phyloP scores from a whole-genome alignment of 2,113 vertebrate species.

The Phycodurus eques region DNA sequence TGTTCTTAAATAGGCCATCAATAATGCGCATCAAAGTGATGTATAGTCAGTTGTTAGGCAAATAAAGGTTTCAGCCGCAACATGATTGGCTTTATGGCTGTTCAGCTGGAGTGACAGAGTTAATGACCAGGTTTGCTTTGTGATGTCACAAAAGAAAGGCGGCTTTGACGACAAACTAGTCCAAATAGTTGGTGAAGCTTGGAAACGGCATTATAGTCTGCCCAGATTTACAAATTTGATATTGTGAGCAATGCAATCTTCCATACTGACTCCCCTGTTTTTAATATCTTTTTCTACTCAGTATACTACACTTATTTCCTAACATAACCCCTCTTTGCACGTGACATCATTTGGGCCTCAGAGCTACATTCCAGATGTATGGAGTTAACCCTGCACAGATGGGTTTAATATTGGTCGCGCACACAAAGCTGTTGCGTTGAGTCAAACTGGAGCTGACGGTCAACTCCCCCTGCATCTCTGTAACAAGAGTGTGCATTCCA shows the following conservation, averaged over 20 bases:
- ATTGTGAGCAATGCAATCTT: not conserved
- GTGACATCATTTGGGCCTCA: conserved; percentile 47
- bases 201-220: not conserved
- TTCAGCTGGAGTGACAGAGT: conserved; percentile 5
- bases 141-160: conserved; percentile 15
- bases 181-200: not conserved
- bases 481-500: conserved; percentile 29
- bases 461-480: conserved; percentile 25
- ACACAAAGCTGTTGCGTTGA: conserved; percentile 39
- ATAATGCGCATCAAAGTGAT: not conserved
- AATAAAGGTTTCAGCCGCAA: not conserved
- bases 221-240: not conserved
- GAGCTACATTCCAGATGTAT: conserved; percentile 58
- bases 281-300: conserved; percentile 10
- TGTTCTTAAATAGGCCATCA: not conserved
- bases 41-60: not conserved
- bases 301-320: conserved; percentile 25
- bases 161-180: conserved; percentile 8
- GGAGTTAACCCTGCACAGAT: conserved; percentile 46
- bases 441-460: conserved; percentile 47
- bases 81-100: conserved; percentile 8
- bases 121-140: conserved; percentile 34
- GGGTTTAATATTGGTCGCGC: conserved; percentile 45
- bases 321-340: conserved; percentile 39
- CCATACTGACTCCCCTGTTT: conserved; percentile 7